Evolutionary conservation across 2,113 vertebrate genomes (phyloP).

Genomic region (Pygoscelis antarcticus): DNA sequence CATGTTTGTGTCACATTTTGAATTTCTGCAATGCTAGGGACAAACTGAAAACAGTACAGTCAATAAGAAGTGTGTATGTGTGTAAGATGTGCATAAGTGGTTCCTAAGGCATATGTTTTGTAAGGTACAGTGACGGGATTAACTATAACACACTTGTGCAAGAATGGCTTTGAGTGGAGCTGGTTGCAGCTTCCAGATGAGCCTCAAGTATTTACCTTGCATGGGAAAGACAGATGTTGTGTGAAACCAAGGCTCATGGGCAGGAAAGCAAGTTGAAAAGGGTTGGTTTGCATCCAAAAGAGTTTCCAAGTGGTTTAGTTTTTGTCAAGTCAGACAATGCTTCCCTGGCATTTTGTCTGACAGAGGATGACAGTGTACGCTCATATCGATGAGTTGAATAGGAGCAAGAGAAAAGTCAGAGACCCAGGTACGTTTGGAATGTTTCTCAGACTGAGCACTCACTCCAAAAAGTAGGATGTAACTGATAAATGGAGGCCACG

Average conservation of each 20-base stretch:
- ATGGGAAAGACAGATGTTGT: not conserved
- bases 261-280: not conserved
- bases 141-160: not conserved
- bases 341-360: not conserved
- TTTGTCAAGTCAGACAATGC: not conserved
- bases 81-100: not conserved
- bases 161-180: not conserved
- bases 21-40: not conserved
- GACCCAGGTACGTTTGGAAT: not conserved
- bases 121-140: not conserved
- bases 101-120: not conserved
- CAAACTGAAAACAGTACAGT: not conserved
- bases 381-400: not conserved
- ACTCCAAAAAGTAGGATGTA: not conserved
- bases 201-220: not conserved
- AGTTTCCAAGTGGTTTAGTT: not conserved
- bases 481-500: not conserved
- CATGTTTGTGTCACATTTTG: not conserved
- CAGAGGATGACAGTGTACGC: not conserved
- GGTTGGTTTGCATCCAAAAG: not conserved
- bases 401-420: not conserved
- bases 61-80: not conserved
- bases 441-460: not conserved
- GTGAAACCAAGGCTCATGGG: not conserved
- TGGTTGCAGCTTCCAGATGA: not conserved